Evolutionary conservation across 2,888 invertebrate genomes (phyloP).

Genomic region (Epistrophe grossulariae): DNA sequence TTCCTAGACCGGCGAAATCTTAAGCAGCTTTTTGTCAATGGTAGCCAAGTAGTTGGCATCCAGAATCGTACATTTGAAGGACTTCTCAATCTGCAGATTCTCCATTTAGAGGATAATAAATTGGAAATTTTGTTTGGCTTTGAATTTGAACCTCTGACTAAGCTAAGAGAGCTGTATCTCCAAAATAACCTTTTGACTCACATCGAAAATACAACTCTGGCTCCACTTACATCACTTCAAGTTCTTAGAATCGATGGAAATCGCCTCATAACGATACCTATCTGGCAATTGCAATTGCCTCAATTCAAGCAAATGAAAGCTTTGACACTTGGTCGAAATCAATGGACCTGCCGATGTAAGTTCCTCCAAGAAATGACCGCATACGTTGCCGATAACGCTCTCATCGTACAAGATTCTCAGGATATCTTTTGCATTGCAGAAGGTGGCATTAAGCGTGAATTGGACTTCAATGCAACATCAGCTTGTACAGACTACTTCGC

Average conservation of each 20-base stretch:
- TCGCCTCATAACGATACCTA: constrained; percentile 91
- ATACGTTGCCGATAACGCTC: constrained; percentile 92
- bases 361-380: constrained; percentile 93
- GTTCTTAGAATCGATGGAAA: constrained; percentile 93
- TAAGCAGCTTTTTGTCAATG: constrained; percentile 93
- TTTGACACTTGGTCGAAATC: constrained; percentile 89
- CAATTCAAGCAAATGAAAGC: constrained; percentile 83
- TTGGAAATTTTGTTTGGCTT: constrained; percentile 92
- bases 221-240: constrained; percentile 91
- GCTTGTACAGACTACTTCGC: constrained; percentile 94
- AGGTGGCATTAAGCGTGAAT: constrained; percentile 86
- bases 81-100: constrained; percentile 90
- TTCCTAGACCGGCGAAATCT: constrained; percentile 97
- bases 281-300: constrained; percentile 88
- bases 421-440: constrained; percentile 90
- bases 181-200: constrained; percentile 93
- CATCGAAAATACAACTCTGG: constrained; percentile 92
- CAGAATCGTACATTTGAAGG: constrained; percentile 97
- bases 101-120: constrained; percentile 94
- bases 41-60: constrained; percentile 92
- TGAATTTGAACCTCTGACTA: constrained; percentile 93
- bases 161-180: constrained; percentile 92
- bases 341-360: constrained; percentile 96
- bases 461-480: constrained; percentile 92
- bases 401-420: constrained; percentile 91